Percentiles rank a stretch among this genome's conserved stretches.
Conservation (phyloP, 2,797 vertebrate species). For the Carcharodon carcharias region DNA sequence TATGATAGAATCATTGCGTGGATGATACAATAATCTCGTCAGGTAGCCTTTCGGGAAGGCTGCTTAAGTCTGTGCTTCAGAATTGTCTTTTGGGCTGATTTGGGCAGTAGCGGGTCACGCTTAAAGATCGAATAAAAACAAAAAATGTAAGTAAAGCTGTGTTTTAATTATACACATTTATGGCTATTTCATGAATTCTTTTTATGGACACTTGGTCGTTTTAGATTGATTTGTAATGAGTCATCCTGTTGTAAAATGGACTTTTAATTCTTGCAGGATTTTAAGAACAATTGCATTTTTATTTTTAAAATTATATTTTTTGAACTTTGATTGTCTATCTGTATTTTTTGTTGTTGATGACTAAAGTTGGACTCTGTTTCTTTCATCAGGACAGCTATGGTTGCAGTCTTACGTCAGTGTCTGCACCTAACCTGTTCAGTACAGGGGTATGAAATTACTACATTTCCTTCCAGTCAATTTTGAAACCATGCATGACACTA, state of each 20-base stretch:
- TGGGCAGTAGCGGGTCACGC: too few relatives aligned
- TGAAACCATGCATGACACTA: constrained; percentile 54
- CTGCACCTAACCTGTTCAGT: constrained; percentile 72
- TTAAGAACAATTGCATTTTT: background rate
- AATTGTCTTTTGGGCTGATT: background rate
- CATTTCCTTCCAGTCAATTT: constrained; percentile 50
- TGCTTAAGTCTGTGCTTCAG: background rate
- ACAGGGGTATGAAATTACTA: constrained; percentile 68
- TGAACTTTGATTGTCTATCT: constrained; percentile 42
- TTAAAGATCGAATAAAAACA: background rate
- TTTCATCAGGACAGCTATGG: constrained; percentile 67
- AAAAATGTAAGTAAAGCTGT: background rate
- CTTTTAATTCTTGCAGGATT: background rate
- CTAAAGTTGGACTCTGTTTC: constrained; percentile 61
- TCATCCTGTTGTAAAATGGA: background rate
- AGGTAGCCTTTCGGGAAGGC: background rate
- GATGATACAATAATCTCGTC: background rate
- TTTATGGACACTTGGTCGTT: background rate
- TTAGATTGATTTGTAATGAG: background rate
- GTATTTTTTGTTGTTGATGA: constrained; percentile 47
- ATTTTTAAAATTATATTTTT: background rate
- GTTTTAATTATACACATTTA: background rate
- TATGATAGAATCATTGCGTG: background rate
- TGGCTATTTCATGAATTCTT: background rate
- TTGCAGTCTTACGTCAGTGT: constrained; percentile 69